Conservation (phyloP, 1,140 invertebrate genomes). For the Dysdera silvatica region DNA sequence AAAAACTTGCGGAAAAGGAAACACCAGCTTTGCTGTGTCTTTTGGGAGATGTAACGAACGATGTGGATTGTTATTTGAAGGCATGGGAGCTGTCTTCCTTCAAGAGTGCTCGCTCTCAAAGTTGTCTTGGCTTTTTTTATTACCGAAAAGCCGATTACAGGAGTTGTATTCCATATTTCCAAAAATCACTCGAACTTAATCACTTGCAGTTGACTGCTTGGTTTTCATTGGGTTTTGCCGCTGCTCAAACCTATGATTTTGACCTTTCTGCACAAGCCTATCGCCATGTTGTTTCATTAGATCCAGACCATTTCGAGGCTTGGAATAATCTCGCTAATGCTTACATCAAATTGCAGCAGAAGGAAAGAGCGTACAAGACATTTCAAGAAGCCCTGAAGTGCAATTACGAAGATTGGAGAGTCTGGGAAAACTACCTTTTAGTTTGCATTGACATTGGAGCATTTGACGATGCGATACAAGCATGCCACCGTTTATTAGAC, state of each 20-base stretch:
- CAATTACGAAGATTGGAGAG: constrained; percentile 90
- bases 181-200: constrained; percentile 73
- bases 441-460: constrained; percentile 61
- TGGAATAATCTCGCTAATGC: constrained; percentile 97
- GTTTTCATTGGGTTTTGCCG: constrained; percentile 76
- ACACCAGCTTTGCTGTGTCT: constrained; percentile 82
- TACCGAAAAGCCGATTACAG: constrained; percentile 63
- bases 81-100: constrained; percentile 82
- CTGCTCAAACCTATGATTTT: constrained; percentile 70
- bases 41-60: constrained; percentile 69
- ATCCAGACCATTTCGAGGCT: constrained; percentile 82
- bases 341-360: constrained; percentile 78
- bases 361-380: constrained; percentile 69
- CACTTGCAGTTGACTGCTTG: constrained; percentile 69
- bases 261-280: constrained; percentile 74
- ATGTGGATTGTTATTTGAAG: constrained; percentile 65
- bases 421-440: constrained; percentile 91
- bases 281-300: constrained; percentile 71
- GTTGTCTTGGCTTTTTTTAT: constrained; percentile 70
- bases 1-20: constrained; percentile 53
- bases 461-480: constrained; percentile 60
- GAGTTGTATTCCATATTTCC: constrained; percentile 67
- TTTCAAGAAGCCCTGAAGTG: constrained; percentile 83
- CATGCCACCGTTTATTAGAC: constrained; percentile 74
- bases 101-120: constrained; percentile 67